Evolutionary conservation across 2,113 vertebrate genomes (phyloP).

Genomic region (Bujurquina vittata): DNA sequence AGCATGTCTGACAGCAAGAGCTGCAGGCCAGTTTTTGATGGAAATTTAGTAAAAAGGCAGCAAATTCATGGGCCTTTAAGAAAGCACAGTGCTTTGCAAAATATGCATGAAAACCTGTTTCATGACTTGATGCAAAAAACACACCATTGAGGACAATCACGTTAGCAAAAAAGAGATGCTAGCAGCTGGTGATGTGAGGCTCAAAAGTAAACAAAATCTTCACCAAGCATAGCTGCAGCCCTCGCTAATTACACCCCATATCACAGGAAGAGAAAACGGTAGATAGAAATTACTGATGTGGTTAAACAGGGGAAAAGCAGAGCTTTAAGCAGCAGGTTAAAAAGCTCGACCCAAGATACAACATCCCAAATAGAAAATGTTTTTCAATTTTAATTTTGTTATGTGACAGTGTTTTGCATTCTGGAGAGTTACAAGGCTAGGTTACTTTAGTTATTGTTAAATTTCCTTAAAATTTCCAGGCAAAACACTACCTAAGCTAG

Average conservation of each 20-base stretch:
- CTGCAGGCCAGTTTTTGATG: not conserved
- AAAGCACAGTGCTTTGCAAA: not conserved
- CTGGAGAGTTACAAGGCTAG: rapidly evolving
- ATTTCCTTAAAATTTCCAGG: not conserved
- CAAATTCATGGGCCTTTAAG: not conserved
- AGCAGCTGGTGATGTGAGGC: not conserved
- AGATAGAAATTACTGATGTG: not conserved
- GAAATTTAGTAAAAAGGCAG: not conserved
- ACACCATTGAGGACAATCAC: not conserved
- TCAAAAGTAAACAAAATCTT: not conserved
- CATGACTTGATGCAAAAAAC: not conserved
- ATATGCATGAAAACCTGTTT: not conserved
- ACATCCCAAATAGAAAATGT: not conserved
- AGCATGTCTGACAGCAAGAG: not conserved
- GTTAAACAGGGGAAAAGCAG: not conserved
- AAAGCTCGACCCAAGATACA: not conserved
- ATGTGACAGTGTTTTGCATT: not conserved
- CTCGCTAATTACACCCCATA: not conserved
- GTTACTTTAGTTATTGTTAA: not conserved
- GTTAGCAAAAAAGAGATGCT: not conserved
- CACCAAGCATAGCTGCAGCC: not conserved
- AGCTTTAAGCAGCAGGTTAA: not conserved
- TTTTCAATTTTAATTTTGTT: not conserved
- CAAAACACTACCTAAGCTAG: not conserved
- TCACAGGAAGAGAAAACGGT: not conserved